These are phyloP conservation scores for Xiphophorus hellerii DNA, from an alignment of 2,113 vertebrate genomes.

Conservation along the genomic window DNA sequence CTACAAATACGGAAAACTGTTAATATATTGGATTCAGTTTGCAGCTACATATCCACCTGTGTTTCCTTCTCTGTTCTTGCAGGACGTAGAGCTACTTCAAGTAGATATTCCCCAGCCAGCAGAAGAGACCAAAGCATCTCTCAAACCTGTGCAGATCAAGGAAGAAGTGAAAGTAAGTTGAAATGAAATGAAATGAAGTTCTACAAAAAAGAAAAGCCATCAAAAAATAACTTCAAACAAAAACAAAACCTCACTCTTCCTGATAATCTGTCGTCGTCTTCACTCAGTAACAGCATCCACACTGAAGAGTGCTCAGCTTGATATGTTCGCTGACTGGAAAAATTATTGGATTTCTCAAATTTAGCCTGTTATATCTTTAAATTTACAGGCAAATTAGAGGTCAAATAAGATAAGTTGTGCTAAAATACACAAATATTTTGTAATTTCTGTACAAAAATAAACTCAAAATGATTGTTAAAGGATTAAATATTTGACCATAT, in stretches of 20 bases:
- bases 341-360: background rate
- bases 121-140: slow-evolving; percentile 14
- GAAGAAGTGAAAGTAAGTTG: slow-evolving; percentile 67
- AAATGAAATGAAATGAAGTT: background rate
- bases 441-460: too few species aligned
- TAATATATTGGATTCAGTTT: background rate
- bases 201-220: background rate
- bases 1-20: background rate
- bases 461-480: too few species aligned
- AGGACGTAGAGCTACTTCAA: slow-evolving; percentile 57
- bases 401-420: background rate
- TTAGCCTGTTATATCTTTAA: background rate
- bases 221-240: too few species aligned
- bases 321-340: background rate
- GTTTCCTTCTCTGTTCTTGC: background rate
- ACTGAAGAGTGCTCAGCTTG: too few species aligned
- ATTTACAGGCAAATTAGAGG: background rate
- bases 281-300: background rate
- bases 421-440: background rate
- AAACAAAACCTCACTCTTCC: too few species aligned
- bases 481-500: too few species aligned
- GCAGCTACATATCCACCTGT: slow-evolving; percentile 11
- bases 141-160: slow-evolving; percentile 52
- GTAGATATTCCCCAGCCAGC: slow-evolving; percentile 12
- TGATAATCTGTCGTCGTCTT: background rate